Evolutionary conservation across 2,113 vertebrate species (phyloP).

Genomic region (Columbina picui): DNA sequence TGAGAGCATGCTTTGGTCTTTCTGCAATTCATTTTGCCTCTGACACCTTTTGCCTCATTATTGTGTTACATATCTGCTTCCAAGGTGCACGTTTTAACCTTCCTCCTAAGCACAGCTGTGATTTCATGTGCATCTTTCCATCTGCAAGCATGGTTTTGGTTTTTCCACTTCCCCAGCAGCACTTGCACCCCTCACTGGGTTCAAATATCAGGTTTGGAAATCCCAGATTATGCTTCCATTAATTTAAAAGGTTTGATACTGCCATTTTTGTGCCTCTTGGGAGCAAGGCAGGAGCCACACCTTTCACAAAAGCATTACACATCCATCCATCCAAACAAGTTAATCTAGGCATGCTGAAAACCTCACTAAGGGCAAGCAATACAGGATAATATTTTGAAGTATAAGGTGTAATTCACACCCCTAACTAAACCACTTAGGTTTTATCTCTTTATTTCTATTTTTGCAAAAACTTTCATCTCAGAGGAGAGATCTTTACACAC

Average conservation of each 20-base stretch:
- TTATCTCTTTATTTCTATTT: neutral
- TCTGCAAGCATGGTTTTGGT: neutral
- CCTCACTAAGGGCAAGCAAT: neutral
- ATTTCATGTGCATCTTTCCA: neutral
- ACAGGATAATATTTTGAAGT: neutral
- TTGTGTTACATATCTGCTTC: neutral
- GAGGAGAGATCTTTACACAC: neutral
- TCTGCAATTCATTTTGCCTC: neutral
- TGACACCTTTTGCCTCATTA: neutral
- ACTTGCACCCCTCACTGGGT: neutral
- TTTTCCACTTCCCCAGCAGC: neutral
- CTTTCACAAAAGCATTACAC: neutral
- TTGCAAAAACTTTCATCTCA: neutral
- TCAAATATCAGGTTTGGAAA: neutral
- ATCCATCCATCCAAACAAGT: neutral
- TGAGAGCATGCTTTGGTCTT: neutral
- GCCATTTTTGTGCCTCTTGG: neutral
- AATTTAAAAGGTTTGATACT: neutral
- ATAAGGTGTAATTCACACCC: neutral
- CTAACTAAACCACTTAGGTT: neutral
- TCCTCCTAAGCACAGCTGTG: neutral
- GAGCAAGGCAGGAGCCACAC: neutral
- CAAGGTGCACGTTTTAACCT: neutral
- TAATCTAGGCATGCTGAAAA: neutral
- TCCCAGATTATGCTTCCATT: neutral